Conservation (phyloP, 2,888 invertebrate genomes). For the Psylliodes chrysocephalus region DNA sequence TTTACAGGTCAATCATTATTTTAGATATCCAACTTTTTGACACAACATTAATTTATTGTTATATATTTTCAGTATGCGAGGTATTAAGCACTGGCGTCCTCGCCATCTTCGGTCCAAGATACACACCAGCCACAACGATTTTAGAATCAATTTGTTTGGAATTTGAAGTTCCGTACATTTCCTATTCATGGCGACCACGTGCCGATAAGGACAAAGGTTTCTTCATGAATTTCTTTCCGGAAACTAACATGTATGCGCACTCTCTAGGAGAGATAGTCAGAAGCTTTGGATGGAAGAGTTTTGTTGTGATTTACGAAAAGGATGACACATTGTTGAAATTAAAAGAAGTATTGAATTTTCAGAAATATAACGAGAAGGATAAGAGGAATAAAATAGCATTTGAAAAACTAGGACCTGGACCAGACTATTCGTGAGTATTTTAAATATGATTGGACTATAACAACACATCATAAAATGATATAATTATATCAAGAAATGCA, state of each 20-base stretch:
- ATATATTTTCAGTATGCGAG: slow-evolving; percentile 68
- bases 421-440: slow-evolving; percentile 50
- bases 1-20: too few relatives aligned
- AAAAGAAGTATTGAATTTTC: slow-evolving; percentile 78
- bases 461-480: too few relatives aligned
- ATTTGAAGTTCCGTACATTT: slow-evolving; percentile 87
- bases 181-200: slow-evolving; percentile 77
- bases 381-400: slow-evolving; percentile 49
- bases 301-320: slow-evolving; percentile 82
- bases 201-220: slow-evolving; percentile 67
- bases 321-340: slow-evolving; percentile 79
- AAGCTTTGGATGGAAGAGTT: slow-evolving; percentile 79
- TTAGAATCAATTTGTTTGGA: slow-evolving; percentile 86
- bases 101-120: slow-evolving; percentile 84
- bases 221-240: slow-evolving; percentile 55
- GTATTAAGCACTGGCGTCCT: slow-evolving; percentile 75
- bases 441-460: too few relatives aligned
- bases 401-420: slow-evolving; percentile 49
- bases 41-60: too few relatives aligned
- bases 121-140: slow-evolving; percentile 63
- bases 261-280: slow-evolving; percentile 73
- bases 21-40: too few relatives aligned
- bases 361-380: slow-evolving; percentile 42
- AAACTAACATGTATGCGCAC: slow-evolving; percentile 70
- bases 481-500: too few relatives aligned